These are phyloP conservation scores for Hypena proboscidalis DNA, from an alignment of 2,888 invertebrate genomes.

Conservation along the genomic window DNA sequence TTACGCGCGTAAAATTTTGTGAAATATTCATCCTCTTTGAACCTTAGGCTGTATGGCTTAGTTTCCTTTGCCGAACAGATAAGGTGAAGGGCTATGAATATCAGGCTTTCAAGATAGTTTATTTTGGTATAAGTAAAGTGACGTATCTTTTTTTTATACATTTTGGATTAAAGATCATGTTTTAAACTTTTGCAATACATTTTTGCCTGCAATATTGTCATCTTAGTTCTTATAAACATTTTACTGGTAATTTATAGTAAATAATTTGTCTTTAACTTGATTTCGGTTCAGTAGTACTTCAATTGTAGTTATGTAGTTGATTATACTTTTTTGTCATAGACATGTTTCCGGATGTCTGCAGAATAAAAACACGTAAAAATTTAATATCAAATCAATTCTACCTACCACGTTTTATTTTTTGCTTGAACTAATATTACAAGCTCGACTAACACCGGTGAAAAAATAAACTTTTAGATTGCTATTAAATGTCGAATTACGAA, in stretches of 20 bases:
- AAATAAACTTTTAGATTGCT: conserved; percentile 6
- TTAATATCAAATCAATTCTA: background rate
- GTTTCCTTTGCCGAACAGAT: conserved; percentile 16
- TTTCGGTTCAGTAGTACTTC: no score
- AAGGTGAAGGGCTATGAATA: background rate
- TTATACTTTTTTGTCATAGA: no score
- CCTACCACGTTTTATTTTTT: conserved; percentile 11
- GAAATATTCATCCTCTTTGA: conserved; percentile 47
- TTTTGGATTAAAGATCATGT: no score
- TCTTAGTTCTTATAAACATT: no score
- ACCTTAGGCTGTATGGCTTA: conserved; percentile 20
- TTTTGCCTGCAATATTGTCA: no score
- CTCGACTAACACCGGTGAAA: conserved; percentile 3
- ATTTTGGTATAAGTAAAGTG: conserved; percentile 1
- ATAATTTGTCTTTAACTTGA: no score
- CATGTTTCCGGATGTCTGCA: no score
- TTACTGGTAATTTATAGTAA: no score
- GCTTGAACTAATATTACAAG: conserved; percentile 9
- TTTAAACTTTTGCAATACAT: no score
- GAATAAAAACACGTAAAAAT: no score
- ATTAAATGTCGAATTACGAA: conserved; percentile 8
- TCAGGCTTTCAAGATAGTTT: conserved; percentile 11
- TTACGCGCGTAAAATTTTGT: conserved; percentile 60
- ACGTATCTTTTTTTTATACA: no score
- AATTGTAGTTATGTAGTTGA: no score